A percentile compares a stretch with the other conserved stretches of the same genome.
These are phyloP conservation scores for Spilogale gracilis DNA, from an alignment of 2,113 vertebrate species.

Conservation along the genomic window DNA sequence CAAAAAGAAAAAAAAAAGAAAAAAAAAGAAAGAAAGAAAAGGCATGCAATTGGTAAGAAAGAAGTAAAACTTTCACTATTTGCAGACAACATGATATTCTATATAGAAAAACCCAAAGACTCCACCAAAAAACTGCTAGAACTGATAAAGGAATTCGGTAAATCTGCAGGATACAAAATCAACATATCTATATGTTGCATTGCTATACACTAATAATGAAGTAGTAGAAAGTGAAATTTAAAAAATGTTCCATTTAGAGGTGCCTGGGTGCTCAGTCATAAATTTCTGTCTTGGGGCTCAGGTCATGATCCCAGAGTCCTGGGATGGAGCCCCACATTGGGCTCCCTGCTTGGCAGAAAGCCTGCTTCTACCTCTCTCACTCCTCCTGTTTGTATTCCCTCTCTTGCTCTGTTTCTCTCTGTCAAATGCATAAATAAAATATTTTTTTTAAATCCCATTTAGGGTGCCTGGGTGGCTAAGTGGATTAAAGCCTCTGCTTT, in stretches of 20 bases:
- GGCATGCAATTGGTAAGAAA: background rate
- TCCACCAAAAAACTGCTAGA: background rate
- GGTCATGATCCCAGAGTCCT: too few relatives aligned
- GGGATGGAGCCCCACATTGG: too few relatives aligned
- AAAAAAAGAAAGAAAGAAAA: background rate
- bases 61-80: background rate
- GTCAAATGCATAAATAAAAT: too few relatives aligned
- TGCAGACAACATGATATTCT: background rate
- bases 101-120: background rate
- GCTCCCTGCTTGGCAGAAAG: too few relatives aligned
- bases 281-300: too few relatives aligned
- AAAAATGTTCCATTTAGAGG: background rate
- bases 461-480: too few relatives aligned
- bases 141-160: background rate
- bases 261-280: too few relatives aligned
- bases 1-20: background rate
- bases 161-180: background rate
- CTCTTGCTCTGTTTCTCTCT: too few relatives aligned
- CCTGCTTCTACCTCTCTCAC: too few relatives aligned
- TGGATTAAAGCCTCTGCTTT: too few relatives aligned
- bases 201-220: background rate
- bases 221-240: background rate
- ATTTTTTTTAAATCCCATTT: too few relatives aligned
- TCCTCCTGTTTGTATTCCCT: too few relatives aligned
- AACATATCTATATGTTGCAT: background rate